Conservation (phyloP, 2,113 vertebrate genomes). For the Rhabdomys dilectus region DNA sequence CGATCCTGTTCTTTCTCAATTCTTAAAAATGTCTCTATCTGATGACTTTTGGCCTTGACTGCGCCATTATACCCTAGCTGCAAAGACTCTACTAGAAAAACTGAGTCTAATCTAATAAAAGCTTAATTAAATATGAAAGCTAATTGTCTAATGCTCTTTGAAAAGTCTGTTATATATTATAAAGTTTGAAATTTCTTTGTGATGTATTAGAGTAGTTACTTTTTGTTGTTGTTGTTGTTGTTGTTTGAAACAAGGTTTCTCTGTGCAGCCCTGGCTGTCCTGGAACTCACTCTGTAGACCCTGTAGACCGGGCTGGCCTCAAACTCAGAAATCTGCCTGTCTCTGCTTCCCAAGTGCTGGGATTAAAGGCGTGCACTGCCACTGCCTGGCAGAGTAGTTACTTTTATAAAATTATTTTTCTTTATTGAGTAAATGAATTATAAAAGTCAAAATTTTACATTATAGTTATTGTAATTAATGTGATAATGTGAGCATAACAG, state of each 20-base stretch:
- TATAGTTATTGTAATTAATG: neutral
- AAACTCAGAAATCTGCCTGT: too few relatives aligned
- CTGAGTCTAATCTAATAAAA: neutral
- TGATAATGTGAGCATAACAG: neutral
- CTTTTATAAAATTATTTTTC: neutral
- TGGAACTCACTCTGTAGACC: too few relatives aligned
- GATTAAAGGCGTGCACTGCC: too few relatives aligned
- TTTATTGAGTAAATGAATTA: neutral
- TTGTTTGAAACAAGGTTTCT: too few relatives aligned
- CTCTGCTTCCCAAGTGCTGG: too few relatives aligned
- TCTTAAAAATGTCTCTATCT: neutral
- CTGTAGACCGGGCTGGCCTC: too few relatives aligned
- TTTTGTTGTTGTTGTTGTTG: neutral
- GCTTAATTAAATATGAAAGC: neutral
- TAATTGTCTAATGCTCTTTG: neutral
- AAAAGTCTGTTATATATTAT: neutral
- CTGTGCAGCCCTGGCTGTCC: too few relatives aligned
- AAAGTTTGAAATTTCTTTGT: neutral
- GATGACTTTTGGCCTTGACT: neutral
- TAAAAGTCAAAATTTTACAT: neutral
- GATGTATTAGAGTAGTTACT: too few relatives aligned
- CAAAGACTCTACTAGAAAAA: neutral
- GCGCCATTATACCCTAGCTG: neutral
- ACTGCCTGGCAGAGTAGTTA: neutral
- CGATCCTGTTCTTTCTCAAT: neutral